Base-by-base conservation (phyloP, 2,113 vertebrate species). In the Seriola rivoliana region DNA sequence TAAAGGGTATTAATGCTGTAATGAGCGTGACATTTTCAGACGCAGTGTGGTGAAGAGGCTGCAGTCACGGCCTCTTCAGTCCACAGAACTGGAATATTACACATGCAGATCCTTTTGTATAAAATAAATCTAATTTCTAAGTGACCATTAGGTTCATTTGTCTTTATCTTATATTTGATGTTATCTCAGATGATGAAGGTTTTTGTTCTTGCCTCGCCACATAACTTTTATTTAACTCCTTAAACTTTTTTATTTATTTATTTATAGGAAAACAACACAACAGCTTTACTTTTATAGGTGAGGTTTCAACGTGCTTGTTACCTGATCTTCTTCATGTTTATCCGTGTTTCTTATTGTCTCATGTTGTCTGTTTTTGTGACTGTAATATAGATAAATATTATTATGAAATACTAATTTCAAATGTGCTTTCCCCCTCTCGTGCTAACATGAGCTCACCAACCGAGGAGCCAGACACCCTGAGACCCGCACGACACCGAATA, bases 11-110 rank as follows among this genome's bases (percentile, higher is more conserved):
- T 71, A 77, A 62, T 0, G 71, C 34, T 1, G 82, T 90, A 89
- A 92, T 90, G 84, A 92, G 78, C 46, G 34, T 88, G 87, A 87
- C 88, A 88, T 89, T 89, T 80, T 82, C 75, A 62, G 69, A 67
- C 13, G 3, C 77, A 48, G 78, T 6, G 75, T 14, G 59, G 32
- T 21, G 60, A 76, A 58, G 70, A 62, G 67, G 64, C 69, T 36
- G 58, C 72, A 58, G 80, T 52, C 81, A 4, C 4, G 69, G 23
- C 71, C 85, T 74, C 71, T 32, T 59, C 77, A 10, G 59, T 69
- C 79, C 65, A 19, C 57, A 11, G 32, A 0, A 6, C 34, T 36
- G 34, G 34, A 36, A 36, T 34, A 34, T 63, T 38, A 21, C 34
- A 63, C 1, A 63, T 38, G 58, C 44, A 14, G 14, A 62, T 38